These are phyloP conservation scores for Heterohyrax brucei DNA, from an alignment of 2,797 vertebrate genomes.

Conservation along the genomic window DNA sequence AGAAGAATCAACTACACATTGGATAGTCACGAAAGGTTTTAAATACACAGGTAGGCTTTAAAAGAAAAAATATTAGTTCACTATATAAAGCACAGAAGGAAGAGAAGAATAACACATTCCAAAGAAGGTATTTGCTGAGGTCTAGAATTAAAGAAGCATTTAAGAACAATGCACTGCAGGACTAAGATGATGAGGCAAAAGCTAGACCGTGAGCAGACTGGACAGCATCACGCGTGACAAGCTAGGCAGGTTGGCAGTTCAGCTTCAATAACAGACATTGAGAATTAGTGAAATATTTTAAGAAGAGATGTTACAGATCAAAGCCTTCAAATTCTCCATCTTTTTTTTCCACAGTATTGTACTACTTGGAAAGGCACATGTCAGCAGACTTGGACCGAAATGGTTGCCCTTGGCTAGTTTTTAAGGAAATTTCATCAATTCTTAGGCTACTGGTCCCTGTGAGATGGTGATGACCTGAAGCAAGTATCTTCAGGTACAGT, in stretches of 20 bases:
- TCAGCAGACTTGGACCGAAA: neutral
- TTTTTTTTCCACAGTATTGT: neutral
- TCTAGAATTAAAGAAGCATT: neutral
- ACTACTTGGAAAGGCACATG: neutral
- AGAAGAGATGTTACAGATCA: neutral
- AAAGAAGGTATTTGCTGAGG: neutral
- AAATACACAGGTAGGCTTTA: neutral
- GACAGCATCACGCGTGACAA: neutral
- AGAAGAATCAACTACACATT: neutral
- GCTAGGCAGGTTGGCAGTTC: neutral
- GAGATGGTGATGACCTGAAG: neutral
- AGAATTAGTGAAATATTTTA: neutral
- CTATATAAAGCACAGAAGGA: neutral
- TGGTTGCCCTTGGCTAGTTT: neutral
- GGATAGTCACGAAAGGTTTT: neutral
- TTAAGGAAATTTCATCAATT: neutral
- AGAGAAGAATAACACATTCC: neutral
- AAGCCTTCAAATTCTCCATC: neutral
- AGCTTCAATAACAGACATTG: neutral
- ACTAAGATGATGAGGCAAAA: no score
- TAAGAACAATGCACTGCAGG: neutral
- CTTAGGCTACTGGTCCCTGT: neutral
- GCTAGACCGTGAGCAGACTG: neutral
- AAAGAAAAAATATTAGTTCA: neutral
- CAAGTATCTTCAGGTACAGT: no score